These are phyloP conservation scores for Acrossocheilus wenchowensis DNA, from an alignment of 2,797 vertebrate species.

Conservation along the genomic window DNA sequence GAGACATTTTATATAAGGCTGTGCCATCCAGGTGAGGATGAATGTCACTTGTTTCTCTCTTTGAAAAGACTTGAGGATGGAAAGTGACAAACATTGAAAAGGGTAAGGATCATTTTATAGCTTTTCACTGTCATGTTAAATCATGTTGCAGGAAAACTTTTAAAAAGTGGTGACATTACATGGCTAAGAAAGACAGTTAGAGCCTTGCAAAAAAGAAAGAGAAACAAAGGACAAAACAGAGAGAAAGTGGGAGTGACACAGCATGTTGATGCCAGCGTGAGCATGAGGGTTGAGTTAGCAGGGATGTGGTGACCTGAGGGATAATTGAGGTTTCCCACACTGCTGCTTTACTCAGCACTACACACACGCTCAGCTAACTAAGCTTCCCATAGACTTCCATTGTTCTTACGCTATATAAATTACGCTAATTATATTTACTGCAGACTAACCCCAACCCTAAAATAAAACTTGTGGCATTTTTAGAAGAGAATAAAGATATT, in stretches of 20 bases:
- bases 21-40: background rate
- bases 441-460: constrained; percentile 1
- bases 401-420: constrained; percentile 28
- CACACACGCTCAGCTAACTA: constrained; percentile 17
- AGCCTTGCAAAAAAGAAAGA: background rate
- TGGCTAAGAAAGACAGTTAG: background rate
- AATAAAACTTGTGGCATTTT: constrained; percentile 23
- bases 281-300: constrained; percentile 43
- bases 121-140: background rate
- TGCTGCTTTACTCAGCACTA: constrained; percentile 35
- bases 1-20: background rate
- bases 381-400: constrained; percentile 16
- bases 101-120: background rate
- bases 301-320: constrained; percentile 37
- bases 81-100: background rate
- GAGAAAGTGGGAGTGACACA: constrained; percentile 9
- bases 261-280: constrained; percentile 12
- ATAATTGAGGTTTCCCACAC: constrained; percentile 50
- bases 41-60: constrained; percentile 26
- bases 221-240: background rate
- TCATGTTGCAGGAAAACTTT: background rate
- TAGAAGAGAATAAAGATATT: constrained; percentile 16
- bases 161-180: background rate
- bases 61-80: background rate
- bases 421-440: constrained; percentile 22